These are phyloP conservation scores for Flexamia atlantica DNA, from an alignment of 2,888 invertebrate genomes.

Conservation along the genomic window DNA sequence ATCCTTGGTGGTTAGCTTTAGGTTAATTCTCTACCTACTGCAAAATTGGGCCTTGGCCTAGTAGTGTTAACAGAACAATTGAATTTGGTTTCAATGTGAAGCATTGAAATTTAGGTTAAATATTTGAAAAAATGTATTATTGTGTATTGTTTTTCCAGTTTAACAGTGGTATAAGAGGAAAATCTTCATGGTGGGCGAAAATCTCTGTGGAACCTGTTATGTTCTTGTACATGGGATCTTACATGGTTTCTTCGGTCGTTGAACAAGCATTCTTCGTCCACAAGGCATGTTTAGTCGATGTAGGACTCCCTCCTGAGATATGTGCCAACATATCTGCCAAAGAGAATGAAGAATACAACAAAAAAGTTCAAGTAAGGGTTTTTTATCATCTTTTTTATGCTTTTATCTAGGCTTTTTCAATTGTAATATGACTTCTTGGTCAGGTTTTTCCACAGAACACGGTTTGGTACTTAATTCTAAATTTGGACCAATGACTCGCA, in stretches of 20 bases:
- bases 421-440: too few relatives aligned
- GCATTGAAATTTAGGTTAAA: too few relatives aligned
- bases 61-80: too few relatives aligned
- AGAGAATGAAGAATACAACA: conserved; percentile 79
- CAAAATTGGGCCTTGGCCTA: too few relatives aligned
- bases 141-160: conserved; percentile 9
- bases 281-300: conserved; percentile 87
- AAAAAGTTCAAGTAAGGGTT: conserved; percentile 81
- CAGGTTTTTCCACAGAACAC: too few relatives aligned
- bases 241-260: conserved; percentile 87
- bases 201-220: conserved; percentile 92
- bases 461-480: too few relatives aligned
- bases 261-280: conserved; percentile 89
- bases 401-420: too few relatives aligned
- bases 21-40: too few relatives aligned
- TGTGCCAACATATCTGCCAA: conserved; percentile 81
- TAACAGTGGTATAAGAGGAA: neutral
- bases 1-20: too few relatives aligned
- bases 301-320: conserved; percentile 82
- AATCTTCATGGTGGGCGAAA: conserved; percentile 40
- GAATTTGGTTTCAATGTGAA: too few relatives aligned
- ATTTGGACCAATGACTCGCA: too few relatives aligned
- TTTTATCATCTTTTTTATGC: too few relatives aligned
- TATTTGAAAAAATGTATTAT: neutral
- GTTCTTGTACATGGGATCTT: conserved; percentile 93